These are phyloP conservation scores for Aplocera efformata DNA, from an alignment of 2,888 invertebrate genomes.

Conservation along the genomic window DNA sequence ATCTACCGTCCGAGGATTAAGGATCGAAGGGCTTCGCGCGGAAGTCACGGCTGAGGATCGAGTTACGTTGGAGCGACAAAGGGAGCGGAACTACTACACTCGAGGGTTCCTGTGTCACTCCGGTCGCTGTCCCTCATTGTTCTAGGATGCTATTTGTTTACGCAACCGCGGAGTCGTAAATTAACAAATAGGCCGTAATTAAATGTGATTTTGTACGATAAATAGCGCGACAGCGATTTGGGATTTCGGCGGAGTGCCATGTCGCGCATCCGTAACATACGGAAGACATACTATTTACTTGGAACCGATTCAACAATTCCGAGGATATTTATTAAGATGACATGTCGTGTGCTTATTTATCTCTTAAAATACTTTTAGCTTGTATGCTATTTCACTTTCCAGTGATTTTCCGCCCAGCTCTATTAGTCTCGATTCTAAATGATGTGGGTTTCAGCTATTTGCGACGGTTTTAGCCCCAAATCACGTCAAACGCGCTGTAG, in stretches of 20 bases:
- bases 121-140: conserved; percentile 44
- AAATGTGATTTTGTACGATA: conserved; percentile 18
- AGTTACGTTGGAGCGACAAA: conserved; percentile 61
- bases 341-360: conserved; percentile 51
- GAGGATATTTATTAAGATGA: conserved; percentile 54
- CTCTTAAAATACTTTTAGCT: conserved; percentile 30
- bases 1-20: conserved; percentile 58
- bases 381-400: conserved; percentile 31
- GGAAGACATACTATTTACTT: conserved; percentile 64
- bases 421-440: conserved; percentile 24
- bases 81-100: conserved; percentile 66
- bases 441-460: conserved; percentile 24
- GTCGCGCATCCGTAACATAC: conserved; percentile 47
- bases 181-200: conserved; percentile 21
- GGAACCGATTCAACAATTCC: conserved; percentile 65
- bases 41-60: conserved; percentile 68
- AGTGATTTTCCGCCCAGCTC: conserved; percentile 36
- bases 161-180: conserved; percentile 11
- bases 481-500: conserved; percentile 40
- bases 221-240: conserved; percentile 29
- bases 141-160: conserved; percentile 21
- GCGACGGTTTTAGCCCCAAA: conserved; percentile 38
- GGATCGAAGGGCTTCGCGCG: conserved; percentile 70
- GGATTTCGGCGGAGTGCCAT: conserved; percentile 54
- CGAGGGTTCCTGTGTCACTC: conserved; percentile 55